These are phyloP conservation scores for Psococerastis gibbosa DNA, from an alignment of 2,888 invertebrate species.

Conservation along the genomic window DNA sequence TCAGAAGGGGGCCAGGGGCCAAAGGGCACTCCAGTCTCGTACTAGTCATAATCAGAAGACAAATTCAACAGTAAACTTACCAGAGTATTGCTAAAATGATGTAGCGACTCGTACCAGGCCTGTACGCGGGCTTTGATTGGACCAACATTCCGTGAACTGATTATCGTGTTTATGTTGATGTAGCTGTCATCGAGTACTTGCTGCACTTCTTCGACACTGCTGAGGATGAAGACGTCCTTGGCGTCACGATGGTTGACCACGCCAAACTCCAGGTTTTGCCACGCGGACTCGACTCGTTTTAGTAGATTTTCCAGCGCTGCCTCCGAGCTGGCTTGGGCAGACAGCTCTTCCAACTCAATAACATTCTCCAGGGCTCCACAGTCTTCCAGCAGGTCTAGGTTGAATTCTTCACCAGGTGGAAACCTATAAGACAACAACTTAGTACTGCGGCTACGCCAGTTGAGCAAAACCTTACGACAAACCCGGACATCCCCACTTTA, in stretches of 20 bases:
- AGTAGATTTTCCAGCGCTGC: conserved; percentile 60
- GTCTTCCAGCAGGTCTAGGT: conserved; percentile 46
- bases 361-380: conserved; percentile 54
- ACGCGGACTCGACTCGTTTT: conserved; percentile 66
- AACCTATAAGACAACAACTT: too few relatives aligned
- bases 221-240: conserved; percentile 67
- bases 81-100: conserved; percentile 63
- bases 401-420: conserved; percentile 43
- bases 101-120: conserved; percentile 58
- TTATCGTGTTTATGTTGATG: conserved; percentile 70
- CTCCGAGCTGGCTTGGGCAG: conserved; percentile 76
- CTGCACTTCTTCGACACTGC: conserved; percentile 70
- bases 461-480: too few relatives aligned
- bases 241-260: conserved; percentile 61
- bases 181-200: conserved; percentile 65
- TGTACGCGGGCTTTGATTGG: conserved; percentile 67
- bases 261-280: conserved; percentile 61
- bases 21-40: too few relatives aligned
- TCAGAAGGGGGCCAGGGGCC: too few relatives aligned
- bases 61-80: too few relatives aligned
- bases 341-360: conserved; percentile 61
- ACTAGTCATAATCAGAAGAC: too few relatives aligned
- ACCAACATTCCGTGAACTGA: conserved; percentile 68
- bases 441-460: too few relatives aligned
- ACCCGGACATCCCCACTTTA: too few relatives aligned